phyloP scores from a whole-genome alignment of 2,888 invertebrate genomes.

The Arctia plantaginis region DNA sequence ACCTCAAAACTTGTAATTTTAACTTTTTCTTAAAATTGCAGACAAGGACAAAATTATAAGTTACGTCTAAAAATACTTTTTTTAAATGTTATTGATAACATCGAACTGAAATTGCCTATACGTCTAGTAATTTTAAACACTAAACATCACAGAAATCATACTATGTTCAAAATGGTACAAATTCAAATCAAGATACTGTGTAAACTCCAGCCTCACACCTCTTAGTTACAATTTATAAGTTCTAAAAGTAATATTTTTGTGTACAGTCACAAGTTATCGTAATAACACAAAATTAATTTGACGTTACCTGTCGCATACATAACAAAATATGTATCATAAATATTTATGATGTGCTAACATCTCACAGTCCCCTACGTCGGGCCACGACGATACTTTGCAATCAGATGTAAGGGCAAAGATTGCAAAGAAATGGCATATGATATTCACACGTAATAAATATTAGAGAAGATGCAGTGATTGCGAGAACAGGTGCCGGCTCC shows the following conservation, averaged over 20 bases:
- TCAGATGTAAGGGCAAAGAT: slow-evolving; percentile 59
- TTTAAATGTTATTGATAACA: too few relatives aligned
- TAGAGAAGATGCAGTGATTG: slow-evolving; percentile 85
- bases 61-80: too few relatives aligned
- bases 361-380: slow-evolving; percentile 56
- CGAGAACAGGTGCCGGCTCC: slow-evolving; percentile 75
- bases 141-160: background rate
- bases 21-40: background rate
- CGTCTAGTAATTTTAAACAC: too few relatives aligned
- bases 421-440: slow-evolving; percentile 74
- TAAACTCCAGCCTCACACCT: background rate
- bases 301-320: slow-evolving; percentile 40
- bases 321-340: slow-evolving; percentile 50
- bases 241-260: slow-evolving; percentile 18
- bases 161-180: background rate
- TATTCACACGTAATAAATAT: slow-evolving; percentile 86
- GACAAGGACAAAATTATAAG: too few relatives aligned
- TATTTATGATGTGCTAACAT: slow-evolving; percentile 53
- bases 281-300: slow-evolving; percentile 42
- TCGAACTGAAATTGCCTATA: too few relatives aligned
- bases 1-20: too few relatives aligned
- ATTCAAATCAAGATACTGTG: background rate
- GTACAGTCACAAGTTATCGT: slow-evolving; percentile 26
- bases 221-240: background rate
- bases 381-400: slow-evolving; percentile 65